phyloP scores from a whole-genome alignment of 1,140 invertebrate genomes.

The Nasonia longicornis region DNA sequence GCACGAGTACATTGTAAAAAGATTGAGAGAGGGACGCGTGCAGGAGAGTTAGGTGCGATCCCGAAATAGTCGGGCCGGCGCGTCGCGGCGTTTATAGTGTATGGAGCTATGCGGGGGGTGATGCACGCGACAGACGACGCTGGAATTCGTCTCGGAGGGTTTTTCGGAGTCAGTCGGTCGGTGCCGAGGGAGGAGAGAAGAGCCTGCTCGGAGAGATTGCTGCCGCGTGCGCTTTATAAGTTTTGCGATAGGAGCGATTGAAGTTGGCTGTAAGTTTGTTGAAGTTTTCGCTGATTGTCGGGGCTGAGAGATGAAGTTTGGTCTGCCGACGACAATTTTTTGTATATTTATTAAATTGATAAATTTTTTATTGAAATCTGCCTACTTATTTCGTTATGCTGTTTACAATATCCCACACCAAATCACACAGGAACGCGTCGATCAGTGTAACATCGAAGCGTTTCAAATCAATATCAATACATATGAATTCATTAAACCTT shows the following conservation, averaged over 20 bases:
- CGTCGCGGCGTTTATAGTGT: neutral
- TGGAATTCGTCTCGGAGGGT: neutral
- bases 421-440: too few relatives aligned
- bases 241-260: neutral
- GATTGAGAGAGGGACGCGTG: neutral
- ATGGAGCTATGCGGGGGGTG: constrained; percentile 54
- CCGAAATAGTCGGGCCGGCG: constrained; percentile 57
- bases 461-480: too few relatives aligned
- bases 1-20: neutral
- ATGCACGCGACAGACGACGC: constrained; percentile 48
- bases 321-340: neutral
- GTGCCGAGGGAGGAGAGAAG: neutral
- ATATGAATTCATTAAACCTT: too few relatives aligned
- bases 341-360: too few relatives aligned
- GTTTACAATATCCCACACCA: too few relatives aligned
- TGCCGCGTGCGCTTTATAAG: neutral
- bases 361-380: too few relatives aligned
- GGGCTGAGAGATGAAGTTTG: neutral
- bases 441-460: too few relatives aligned
- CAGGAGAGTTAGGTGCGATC: constrained; percentile 55
- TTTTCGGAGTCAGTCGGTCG: neutral
- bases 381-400: too few relatives aligned
- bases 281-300: neutral
- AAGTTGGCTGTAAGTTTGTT: too few relatives aligned
- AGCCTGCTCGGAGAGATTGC: neutral